Conservation (phyloP, 2,888 invertebrate genomes). For the Brachylomia viminalis region DNA sequence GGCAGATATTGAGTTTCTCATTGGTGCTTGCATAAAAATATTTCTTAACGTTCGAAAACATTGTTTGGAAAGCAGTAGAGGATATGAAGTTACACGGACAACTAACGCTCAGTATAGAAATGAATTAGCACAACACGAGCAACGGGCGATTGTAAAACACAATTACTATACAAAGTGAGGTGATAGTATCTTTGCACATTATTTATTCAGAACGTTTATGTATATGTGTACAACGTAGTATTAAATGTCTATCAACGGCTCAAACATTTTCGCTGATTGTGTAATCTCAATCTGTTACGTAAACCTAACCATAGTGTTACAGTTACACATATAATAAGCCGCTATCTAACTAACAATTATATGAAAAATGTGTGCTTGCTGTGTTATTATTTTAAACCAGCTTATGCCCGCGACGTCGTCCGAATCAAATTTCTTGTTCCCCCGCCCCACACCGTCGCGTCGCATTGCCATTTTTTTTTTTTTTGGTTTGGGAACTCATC, state of each 20-base stretch:
- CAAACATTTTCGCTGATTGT: constrained; percentile 57
- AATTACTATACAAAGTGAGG: constrained; percentile 44
- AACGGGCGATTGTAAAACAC: constrained; percentile 42
- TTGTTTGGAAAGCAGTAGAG: constrained; percentile 30
- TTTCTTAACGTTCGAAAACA: constrained; percentile 65
- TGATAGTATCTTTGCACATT: constrained; percentile 70
- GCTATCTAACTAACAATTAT: constrained; percentile 36
- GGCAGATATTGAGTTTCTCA: constrained; percentile 53
- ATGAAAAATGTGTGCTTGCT: constrained; percentile 18
- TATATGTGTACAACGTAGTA: constrained; percentile 59
- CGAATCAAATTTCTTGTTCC: too few species aligned
- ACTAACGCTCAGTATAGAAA: constrained; percentile 28
- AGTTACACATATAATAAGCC: constrained; percentile 14
- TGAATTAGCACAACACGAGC: constrained; percentile 43
- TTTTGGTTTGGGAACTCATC: too few species aligned
- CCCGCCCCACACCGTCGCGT: too few species aligned
- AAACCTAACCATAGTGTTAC: constrained; percentile 23
- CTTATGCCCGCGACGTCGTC: too few species aligned
- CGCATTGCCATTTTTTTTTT: too few species aligned
- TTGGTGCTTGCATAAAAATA: constrained; percentile 49
- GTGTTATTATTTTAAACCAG: constrained; percentile 38
- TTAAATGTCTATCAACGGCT: constrained; percentile 64
- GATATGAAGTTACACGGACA: constrained; percentile 2
- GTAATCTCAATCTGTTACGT: constrained; percentile 57
- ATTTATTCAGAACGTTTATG: constrained; percentile 69